Evolutionary conservation across 2,888 invertebrate species (phyloP), one percentile per base, ranked within the genome.

Genomic region (Drosophila atroscutellata): DNA sequence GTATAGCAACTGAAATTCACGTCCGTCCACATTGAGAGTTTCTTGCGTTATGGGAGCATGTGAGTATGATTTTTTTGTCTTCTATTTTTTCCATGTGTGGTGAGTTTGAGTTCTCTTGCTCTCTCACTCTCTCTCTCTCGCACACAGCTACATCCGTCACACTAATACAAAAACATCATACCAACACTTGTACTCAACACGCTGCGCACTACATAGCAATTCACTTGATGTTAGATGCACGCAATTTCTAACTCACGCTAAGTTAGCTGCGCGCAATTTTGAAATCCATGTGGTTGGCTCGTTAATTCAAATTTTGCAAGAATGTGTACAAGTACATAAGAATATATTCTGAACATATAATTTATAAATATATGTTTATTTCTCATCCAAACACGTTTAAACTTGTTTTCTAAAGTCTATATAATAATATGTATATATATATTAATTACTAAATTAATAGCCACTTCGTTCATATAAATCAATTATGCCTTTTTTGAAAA

Each of bases 11-110:
- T 64, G 57, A 64, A 71, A 75, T 49, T 66, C 56, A 80, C 80
- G 81, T 80, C 80, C 67, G 83, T 52, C 58, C 66, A 39, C 80
- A 67, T 54, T 80, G 58, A 75, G 50, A 59, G 77, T 72, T 72
- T 69, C 72, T 64, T 76, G 72, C 57, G 66, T 52, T 76, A 80
- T 83, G 83, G 58, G 64, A 51, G 60, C 26, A 61, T 45, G 36
- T 59, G 49, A 63, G 64, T 66, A 71, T 66, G 51, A 18, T 37
- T 37, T 55, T 51, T 76, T 64, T 71, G 58, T 67, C 67, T 64
- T 70, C 60, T 80, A 80, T 77, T 80, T 75, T 65, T 64, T 67
- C 50, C 26, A 59, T 55, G 51, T 64, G 74, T 82, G 81, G 81
- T 82, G 81, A 87, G 60, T 87, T 83, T 77, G 11, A 9, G 45